Evolutionary conservation across 2,888 invertebrate species (phyloP).

Genomic region (Dimorphilus gyrociliatus): DNA sequence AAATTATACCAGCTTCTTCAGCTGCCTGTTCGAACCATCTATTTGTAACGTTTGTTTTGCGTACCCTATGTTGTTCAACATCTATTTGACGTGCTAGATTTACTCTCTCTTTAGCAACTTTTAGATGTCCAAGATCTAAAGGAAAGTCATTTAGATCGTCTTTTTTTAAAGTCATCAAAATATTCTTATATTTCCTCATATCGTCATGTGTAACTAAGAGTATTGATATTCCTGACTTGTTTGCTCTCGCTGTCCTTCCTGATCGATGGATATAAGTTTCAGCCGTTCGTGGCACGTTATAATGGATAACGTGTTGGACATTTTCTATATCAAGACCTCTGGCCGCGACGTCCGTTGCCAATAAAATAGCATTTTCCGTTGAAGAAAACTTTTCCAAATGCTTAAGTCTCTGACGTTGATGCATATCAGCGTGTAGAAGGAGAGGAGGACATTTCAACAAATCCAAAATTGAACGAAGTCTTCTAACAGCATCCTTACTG

Average conservation of each 20-base stretch:
- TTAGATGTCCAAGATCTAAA: slow-evolving; percentile 47
- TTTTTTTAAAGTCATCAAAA: slow-evolving; percentile 64
- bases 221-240: slow-evolving; percentile 71
- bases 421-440: slow-evolving; percentile 53
- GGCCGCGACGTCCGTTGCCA: slow-evolving; percentile 89
- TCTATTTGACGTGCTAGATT: slow-evolving; percentile 63
- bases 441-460: slow-evolving; percentile 40
- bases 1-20: slow-evolving; percentile 61
- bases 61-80: slow-evolving; percentile 51
- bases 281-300: slow-evolving; percentile 81
- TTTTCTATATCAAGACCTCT: slow-evolving; percentile 84
- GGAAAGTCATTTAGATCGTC: slow-evolving; percentile 71
- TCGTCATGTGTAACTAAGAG: slow-evolving; percentile 79
- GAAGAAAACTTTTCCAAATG: slow-evolving; percentile 63
- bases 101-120: slow-evolving; percentile 54
- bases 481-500: slow-evolving; percentile 70
- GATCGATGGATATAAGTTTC: slow-evolving; percentile 93
- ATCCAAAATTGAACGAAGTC: slow-evolving; percentile 44
- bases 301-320: slow-evolving; percentile 87
- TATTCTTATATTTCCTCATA: slow-evolving; percentile 52
- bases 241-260: slow-evolving; percentile 83
- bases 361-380: slow-evolving; percentile 54
- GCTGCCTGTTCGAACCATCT: slow-evolving; percentile 75
- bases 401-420: slow-evolving; percentile 76
- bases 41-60: too few relatives aligned